Evolutionary conservation across 2,888 invertebrate species (phyloP), one percentile per base, ranked within the genome.

Genomic region (Euspilapteryx auroguttella): DNA sequence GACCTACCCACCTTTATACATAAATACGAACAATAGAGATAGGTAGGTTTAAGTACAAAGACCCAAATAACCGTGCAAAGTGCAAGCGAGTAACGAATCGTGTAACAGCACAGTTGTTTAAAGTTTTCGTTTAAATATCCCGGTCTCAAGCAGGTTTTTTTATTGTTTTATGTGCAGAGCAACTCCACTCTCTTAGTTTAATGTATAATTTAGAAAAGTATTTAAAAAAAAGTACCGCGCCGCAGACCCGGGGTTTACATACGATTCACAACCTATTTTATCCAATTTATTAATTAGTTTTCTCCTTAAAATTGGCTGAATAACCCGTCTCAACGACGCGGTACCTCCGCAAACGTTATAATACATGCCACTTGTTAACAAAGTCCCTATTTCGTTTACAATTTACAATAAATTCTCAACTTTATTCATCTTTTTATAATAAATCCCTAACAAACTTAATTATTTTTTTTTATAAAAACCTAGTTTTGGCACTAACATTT

Each of bases 401-500:
- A 51, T 59, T 64, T 68, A 73, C 65, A 68, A 61, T 66, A 63
- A 57, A 49, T 49, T 51, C 48, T 49, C 50, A 54, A 51, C 44
- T 47, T 55, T 55, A 57, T n/a, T n/a, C n/a, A 55, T 45, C 38
- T 51, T 58, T 58, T 62, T 55, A 58, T 57, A 57, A 42, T 45
- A 55, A 68, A 63, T 66, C 57, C 8, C 12, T 55, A 65, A 47
- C 51, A 52, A 71, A 68, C 68, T 66, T 68, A 65, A 55, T 47
- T 47, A 20, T 24, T 41, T 51, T 57, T 55, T 57, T 59, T 63
- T 57, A 65, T 66, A 65, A 63, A 61, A 17, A 52, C 54, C 61
- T 66, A 66, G 34, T 56, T 66, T 73, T 75, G 73, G 75, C 75
- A 75, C 73, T 68, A 73, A 71, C 49, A 66, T 69, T 61, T 55